Evolutionary conservation across 2,888 invertebrate species (phyloP).

Genomic region (Meteorus colon): DNA sequence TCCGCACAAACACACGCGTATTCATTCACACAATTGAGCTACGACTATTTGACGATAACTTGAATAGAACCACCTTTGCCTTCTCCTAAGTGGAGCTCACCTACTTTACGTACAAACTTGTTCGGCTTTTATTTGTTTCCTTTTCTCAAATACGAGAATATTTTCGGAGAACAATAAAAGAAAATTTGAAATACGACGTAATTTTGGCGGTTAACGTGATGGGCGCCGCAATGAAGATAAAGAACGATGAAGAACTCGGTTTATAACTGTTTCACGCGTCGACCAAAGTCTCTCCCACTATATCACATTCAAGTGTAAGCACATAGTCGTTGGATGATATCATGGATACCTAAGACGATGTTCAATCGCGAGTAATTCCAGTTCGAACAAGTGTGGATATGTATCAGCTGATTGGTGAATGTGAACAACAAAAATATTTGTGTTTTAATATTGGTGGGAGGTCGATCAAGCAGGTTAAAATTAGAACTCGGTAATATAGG

Average conservation of each 20-base stretch:
- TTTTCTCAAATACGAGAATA: neutral
- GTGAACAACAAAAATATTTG: neutral
- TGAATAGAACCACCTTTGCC: slow-evolving; percentile 44
- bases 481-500: neutral
- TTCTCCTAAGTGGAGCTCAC: slow-evolving; percentile 3
- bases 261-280: slow-evolving; percentile 11
- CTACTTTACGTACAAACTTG: neutral
- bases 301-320: neutral
- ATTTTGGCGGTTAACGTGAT: neutral
- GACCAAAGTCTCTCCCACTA: neutral
- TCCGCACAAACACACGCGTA: neutral
- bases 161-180: no score
- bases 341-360: neutral
- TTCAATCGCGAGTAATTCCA: no score
- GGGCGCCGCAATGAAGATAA: neutral
- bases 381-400: slow-evolving; percentile 3
- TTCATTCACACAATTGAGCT: slow-evolving; percentile 7
- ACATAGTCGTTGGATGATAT: neutral
- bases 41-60: neutral
- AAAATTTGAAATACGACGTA: neutral
- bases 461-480: slow-evolving; percentile 8
- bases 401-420: slow-evolving; percentile 33
- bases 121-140: neutral
- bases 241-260: neutral
- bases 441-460: neutral